Evolutionary conservation across 2,113 vertebrate species (phyloP).

Genomic region (Acinonyx jubatus): DNA sequence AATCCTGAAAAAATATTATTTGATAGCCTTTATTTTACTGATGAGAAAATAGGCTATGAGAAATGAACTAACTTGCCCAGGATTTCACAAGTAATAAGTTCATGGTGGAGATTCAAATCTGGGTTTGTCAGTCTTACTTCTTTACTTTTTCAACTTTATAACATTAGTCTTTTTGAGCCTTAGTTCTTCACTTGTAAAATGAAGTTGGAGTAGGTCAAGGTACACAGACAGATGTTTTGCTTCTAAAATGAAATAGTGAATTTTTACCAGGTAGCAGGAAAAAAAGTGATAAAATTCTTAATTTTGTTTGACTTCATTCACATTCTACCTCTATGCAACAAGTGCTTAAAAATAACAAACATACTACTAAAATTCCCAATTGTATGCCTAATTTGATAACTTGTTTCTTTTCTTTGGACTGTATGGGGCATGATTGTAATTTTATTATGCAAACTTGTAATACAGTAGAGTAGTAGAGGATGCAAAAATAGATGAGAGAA

Average conservation of each 20-base stretch:
- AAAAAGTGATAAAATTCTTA: slow-evolving; percentile 2
- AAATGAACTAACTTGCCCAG: not conserved
- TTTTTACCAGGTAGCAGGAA: not conserved
- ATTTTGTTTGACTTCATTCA: slow-evolving; percentile 2
- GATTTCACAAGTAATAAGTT: not conserved
- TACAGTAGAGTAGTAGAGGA: not conserved
- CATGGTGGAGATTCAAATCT: not conserved
- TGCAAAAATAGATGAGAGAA: not conserved
- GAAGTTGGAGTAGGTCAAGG: not conserved
- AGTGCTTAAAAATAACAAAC: slow-evolving; percentile 21
- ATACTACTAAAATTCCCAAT: not conserved
- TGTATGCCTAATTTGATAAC: not conserved
- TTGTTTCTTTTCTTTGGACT: slow-evolving; percentile 40
- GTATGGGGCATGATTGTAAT: not conserved
- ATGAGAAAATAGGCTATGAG: not conserved
- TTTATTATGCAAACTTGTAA: slow-evolving; percentile 15
- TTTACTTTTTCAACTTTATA: not conserved
- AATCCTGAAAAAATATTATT: not conserved
- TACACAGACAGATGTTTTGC: not conserved
- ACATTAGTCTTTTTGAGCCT: not conserved
- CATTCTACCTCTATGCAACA: not conserved
- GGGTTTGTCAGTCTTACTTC: not conserved
- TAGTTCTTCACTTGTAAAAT: slow-evolving; percentile 14
- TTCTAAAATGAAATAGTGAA: slow-evolving; percentile 44
- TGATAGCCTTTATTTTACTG: not conserved